These are phyloP conservation scores for Trachythela sp. DNA, from an alignment of 64 coral and sea anemone genomes.

Conservation along the genomic window DNA sequence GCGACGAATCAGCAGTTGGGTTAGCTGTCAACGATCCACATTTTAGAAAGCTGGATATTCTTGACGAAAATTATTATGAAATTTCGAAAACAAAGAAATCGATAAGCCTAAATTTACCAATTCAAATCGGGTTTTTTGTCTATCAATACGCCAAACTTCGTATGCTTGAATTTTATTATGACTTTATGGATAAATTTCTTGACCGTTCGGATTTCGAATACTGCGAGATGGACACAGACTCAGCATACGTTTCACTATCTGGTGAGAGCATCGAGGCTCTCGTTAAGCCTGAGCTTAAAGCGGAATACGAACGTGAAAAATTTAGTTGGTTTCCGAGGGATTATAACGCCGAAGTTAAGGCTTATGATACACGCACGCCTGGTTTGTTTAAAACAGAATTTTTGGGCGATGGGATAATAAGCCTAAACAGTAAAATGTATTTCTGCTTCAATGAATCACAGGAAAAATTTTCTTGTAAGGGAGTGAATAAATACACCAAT, in stretches of 20 bases:
- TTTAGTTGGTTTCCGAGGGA: constrained; percentile 10
- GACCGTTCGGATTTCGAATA: too few species aligned
- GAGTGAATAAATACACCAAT: background rate
- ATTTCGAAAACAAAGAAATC: constrained; percentile 21
- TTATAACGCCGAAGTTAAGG: constrained; percentile 4
- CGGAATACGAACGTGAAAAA: constrained; percentile 7
- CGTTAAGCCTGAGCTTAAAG: background rate
- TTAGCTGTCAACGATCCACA: background rate
- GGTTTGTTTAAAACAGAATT: constrained; percentile 39
- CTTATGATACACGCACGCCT: background rate
- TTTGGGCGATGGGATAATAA: constrained; percentile 24
- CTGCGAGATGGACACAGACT: too few species aligned
- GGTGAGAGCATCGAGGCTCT: background rate
- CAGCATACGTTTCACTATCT: background rate
- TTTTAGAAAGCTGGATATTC: constrained; percentile 23
- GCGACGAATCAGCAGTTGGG: background rate
- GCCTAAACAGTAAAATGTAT: background rate
- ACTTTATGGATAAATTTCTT: too few species aligned
- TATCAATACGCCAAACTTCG: too few species aligned
- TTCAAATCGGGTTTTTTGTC: constrained; percentile 36
- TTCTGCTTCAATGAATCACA: background rate
- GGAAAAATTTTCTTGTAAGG: background rate
- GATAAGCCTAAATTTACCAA: constrained; percentile 32
- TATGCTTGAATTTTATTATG: too few species aligned
- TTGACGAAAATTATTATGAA: constrained; percentile 27